These are phyloP conservation scores for Cephus pulcher DNA, from an alignment of 2,888 invertebrate species.

Conservation along the genomic window DNA sequence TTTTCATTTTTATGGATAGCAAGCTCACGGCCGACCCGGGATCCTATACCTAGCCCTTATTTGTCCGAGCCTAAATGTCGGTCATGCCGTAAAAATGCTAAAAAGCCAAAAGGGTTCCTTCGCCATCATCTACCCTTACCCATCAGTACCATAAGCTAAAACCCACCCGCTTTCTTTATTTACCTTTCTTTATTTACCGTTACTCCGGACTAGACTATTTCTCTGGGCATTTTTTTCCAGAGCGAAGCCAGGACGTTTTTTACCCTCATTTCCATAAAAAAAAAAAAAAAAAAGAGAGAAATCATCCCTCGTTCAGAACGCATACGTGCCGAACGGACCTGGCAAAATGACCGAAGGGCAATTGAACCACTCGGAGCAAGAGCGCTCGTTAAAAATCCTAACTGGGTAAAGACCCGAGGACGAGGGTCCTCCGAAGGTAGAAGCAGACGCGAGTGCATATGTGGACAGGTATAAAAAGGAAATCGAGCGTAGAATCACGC, in stretches of 20 bases:
- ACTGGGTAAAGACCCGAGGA: background rate
- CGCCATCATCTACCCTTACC: background rate
- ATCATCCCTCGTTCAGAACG: background rate
- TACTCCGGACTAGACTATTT: background rate
- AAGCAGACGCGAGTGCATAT: background rate
- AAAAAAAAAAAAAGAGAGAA: background rate
- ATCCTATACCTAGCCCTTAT: conserved; percentile 5
- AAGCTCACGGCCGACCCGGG: conserved; percentile 12
- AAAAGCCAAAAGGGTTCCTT: conserved; percentile 11
- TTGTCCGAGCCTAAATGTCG: conserved; percentile 32
- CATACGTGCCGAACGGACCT: background rate
- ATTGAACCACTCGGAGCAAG: background rate
- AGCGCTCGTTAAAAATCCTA: background rate
- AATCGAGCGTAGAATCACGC: conserved; percentile 12
- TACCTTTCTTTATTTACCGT: conserved; percentile 3
- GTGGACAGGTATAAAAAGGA: background rate
- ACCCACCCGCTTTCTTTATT: background rate
- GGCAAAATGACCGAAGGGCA: background rate
- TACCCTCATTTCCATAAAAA: background rate
- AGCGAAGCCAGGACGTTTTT: background rate
- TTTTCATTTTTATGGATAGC: conserved; percentile 46
- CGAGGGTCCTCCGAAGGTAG: background rate
- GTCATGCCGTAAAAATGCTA: conserved; percentile 46
- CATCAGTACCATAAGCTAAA: background rate
- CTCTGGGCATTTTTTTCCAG: background rate